Base-by-base conservation (phyloP, 2,888 invertebrate species). In the Acrocera orbiculus region DNA sequence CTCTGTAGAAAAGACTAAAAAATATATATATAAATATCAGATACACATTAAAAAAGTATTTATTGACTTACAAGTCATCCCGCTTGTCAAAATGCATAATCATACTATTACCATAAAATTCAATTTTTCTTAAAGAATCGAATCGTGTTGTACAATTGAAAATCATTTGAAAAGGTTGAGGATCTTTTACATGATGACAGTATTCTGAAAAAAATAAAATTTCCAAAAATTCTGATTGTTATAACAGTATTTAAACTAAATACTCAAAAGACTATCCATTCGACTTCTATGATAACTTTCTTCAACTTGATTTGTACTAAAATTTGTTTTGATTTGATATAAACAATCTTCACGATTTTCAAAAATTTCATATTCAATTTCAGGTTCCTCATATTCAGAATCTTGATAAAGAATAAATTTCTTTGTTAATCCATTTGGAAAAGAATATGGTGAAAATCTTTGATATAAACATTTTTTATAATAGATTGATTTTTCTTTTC, bases 391-490 rank as follows among this genome's bases (percentile, higher is more conserved):
- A 37, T 56, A 59, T 1, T 46, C 36, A 9, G 48, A 42, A 22
- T 54, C 53, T 0, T 47, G 42, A 34, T 39, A 59, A 2, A 48
- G 8, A 1, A 54, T 57, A 19, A 58, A 16, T 27, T 51, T 51
- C 39, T 42, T 47, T 3, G 46, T 36, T 36, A 50, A 59, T 1
- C 87, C 89, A 52, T 83, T 78, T 1, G 59, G 61, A 47, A 77
- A 69, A 0, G 71, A 66, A 46, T 86, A 87, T 0, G 79, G 76
- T 0, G 86, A 71, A 54, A 73, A 87, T 41, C 77, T 70, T 52
- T 87, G 81, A 6, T 82, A 62, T 24, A 78, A 62, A 0, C 76
- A 70, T 44, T 76, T 72, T 52, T 80, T 83, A 52, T 76, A 90
- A 41, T 70, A 63, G 3, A 73, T 61, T 4, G 58, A 63, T 52